phyloP scores from a whole-genome alignment of 2,797 vertebrate species.

The Propithecus deckenii region DNA sequence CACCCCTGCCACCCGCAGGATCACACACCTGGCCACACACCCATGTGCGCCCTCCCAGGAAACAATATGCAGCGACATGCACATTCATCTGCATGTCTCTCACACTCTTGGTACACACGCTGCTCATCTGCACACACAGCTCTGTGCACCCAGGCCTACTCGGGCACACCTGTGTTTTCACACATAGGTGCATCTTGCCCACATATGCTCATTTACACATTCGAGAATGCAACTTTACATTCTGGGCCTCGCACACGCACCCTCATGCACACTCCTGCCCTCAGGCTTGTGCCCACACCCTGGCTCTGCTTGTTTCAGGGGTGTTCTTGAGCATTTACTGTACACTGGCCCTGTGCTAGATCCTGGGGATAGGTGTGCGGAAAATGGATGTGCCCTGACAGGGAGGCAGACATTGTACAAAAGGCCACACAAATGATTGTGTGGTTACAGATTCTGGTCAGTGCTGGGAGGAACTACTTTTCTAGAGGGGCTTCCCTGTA shows the following conservation, averaged over 20 bases:
- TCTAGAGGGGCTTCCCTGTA: not conserved
- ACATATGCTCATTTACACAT: not conserved
- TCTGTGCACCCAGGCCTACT: not conserved
- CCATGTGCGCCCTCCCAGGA: not conserved
- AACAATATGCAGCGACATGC: rapidly evolving
- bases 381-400: not conserved
- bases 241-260: not conserved
- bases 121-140: too few species aligned
- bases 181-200: not conserved
- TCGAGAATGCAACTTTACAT: not conserved
- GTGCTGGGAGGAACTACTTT: not conserved
- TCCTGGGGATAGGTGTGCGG: not conserved
- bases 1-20: not conserved
- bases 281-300: rapidly evolving
- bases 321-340: not conserved
- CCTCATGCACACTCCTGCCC: too few species aligned
- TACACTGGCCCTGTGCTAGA: not conserved
- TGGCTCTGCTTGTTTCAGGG: not conserved
- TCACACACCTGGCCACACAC: too few species aligned
- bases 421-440: not conserved
- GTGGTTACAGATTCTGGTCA: not conserved
- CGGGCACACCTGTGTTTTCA: not conserved
- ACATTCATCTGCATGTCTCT: too few species aligned
- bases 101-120: too few species aligned
- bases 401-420: not conserved